Conservation (phyloP, 1,140 invertebrate species). For the Diprion similis region DNA sequence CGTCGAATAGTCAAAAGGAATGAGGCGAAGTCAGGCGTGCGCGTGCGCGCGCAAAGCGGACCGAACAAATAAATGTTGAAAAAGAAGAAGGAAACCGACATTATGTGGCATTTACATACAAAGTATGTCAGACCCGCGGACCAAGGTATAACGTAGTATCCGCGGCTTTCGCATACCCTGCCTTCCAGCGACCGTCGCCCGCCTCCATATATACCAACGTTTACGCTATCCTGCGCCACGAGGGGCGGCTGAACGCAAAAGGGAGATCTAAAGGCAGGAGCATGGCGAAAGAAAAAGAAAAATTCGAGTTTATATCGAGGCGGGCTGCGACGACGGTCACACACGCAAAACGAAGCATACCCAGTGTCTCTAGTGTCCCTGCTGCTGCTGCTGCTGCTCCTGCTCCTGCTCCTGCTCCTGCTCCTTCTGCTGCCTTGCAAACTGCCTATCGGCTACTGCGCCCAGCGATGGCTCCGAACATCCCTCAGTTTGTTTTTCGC, state of each 20-base stretch:
- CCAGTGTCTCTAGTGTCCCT: conserved; percentile 36
- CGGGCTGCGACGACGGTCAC: conserved; percentile 38
- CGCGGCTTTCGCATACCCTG: conserved; percentile 48
- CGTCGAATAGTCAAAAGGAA: neutral
- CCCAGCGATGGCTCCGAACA: conserved; percentile 40
- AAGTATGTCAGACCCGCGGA: conserved; percentile 60
- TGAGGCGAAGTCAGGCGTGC: conserved; percentile 7
- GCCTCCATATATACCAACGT: conserved; percentile 25
- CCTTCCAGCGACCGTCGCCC: conserved; percentile 30
- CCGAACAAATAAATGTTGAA: conserved; percentile 59
- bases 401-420: neutral
- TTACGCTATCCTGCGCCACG: conserved; percentile 51
- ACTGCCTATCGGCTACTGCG: conserved; percentile 49
- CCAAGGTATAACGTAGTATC: conserved; percentile 59
- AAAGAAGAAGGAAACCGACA: conserved; percentile 60
- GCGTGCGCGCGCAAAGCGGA: conserved; percentile 45
- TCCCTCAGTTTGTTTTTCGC: conserved; percentile 22
- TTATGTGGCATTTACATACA: conserved; percentile 64
- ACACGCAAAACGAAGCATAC: conserved; percentile 44
- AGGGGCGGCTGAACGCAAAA: conserved; percentile 55
- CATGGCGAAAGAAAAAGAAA: conserved; percentile 49
- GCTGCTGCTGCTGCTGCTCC: neutral
- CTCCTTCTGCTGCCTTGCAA: conserved; percentile 33
- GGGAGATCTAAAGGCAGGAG: conserved; percentile 50
- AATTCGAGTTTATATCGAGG: conserved; percentile 50